These are phyloP conservation scores for Lithobius niger DNA, from an alignment of 1,140 invertebrate genomes.

Conservation along the genomic window DNA sequence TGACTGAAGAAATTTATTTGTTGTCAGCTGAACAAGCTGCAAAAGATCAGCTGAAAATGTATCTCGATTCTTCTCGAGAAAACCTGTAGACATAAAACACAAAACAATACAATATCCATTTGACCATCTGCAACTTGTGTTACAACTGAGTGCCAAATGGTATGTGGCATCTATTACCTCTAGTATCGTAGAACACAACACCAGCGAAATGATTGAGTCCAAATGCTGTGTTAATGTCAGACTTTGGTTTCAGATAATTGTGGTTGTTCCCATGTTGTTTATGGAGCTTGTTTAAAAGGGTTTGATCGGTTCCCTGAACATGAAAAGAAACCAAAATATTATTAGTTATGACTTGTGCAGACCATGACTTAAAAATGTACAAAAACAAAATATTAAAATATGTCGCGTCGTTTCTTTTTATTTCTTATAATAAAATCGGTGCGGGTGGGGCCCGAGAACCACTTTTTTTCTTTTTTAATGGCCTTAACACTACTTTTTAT, in stretches of 20 bases:
- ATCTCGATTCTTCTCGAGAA: constrained; percentile 95
- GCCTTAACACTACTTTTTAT: too few species aligned
- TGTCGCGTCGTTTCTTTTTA: too few species aligned
- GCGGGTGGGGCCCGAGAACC: too few species aligned
- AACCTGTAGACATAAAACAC: constrained; percentile 42
- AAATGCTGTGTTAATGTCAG: constrained; percentile 91
- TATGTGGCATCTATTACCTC: too few species aligned
- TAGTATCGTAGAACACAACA: constrained; percentile 90
- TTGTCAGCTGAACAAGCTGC: constrained; percentile 81
- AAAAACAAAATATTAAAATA: too few species aligned
- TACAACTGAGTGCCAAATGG: background rate
- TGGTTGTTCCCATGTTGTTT: constrained; percentile 82
- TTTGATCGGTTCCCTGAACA: constrained; percentile 78
- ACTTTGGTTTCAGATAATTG: constrained; percentile 95
- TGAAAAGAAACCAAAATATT: too few species aligned
- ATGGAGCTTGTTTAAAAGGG: constrained; percentile 91
- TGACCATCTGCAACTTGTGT: background rate
- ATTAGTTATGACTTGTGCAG: too few species aligned
- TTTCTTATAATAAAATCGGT: too few species aligned
- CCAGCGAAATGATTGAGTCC: constrained; percentile 97
- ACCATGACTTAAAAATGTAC: too few species aligned
- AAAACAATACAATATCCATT: constrained; percentile 1
- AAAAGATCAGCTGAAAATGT: constrained; percentile 92
- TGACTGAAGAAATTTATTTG: constrained; percentile 81
- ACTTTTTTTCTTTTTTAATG: too few species aligned